Conservation (phyloP, 2,113 vertebrate species). For the Sapayoa aenigma region DNA sequence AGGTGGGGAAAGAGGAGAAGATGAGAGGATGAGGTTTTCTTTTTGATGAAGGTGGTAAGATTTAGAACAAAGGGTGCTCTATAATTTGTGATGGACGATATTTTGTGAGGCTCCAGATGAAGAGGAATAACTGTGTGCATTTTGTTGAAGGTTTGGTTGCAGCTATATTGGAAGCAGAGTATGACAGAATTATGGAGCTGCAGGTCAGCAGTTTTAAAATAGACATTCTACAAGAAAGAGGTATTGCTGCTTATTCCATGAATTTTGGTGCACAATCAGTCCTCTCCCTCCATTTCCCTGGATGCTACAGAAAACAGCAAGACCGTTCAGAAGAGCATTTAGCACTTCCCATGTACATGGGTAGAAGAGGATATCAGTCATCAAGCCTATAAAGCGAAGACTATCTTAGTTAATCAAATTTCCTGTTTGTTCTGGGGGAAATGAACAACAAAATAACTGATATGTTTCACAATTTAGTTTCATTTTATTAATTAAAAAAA, state of each 20-base stretch:
- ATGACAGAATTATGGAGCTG: background rate
- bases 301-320: background rate
- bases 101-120: background rate
- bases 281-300: accelerated
- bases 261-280: background rate
- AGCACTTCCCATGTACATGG: background rate
- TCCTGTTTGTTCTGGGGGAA: background rate
- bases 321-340: background rate
- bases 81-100: background rate
- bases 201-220: background rate
- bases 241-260: background rate
- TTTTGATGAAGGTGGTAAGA: background rate
- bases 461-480: background rate
- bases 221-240: background rate
- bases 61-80: background rate
- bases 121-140: background rate
- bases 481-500: background rate
- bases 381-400: background rate
- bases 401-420: background rate
- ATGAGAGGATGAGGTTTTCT: background rate
- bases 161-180: background rate
- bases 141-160: background rate
- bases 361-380: background rate
- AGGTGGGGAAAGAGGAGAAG: background rate
- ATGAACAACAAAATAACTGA: background rate